Conservation (phyloP, 2,888 invertebrate species). For the Amorpha juglandis region DNA sequence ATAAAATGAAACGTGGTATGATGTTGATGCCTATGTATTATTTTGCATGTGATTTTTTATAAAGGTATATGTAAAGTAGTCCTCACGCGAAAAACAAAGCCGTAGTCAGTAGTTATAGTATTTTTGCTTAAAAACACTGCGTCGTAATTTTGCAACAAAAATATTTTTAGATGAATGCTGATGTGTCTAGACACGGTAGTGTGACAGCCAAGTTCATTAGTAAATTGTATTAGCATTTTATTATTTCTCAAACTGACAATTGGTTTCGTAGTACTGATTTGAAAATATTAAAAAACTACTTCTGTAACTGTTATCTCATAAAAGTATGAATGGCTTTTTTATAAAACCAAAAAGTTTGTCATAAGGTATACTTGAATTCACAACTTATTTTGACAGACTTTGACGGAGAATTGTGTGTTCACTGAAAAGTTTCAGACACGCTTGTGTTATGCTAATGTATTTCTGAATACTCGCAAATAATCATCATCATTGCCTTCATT, state of each 20-base stretch:
- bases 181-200: no score
- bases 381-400: constrained; percentile 12
- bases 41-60: constrained; percentile 5
- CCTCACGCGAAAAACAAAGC: background rate
- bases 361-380: background rate
- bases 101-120: background rate
- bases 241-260: no score
- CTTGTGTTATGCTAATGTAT: constrained; percentile 45
- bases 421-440: constrained; percentile 39
- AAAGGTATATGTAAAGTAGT: background rate
- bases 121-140: no score
- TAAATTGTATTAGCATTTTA: no score
- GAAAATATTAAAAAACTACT: background rate
- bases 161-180: no score
- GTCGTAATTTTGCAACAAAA: no score
- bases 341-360: constrained; percentile 11
- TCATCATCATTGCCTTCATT: constrained; percentile 6
- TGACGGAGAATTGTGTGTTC: constrained; percentile 30
- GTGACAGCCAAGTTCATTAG: no score
- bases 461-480: constrained; percentile 22
- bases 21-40: constrained; percentile 25
- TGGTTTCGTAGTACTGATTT: no score
- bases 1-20: constrained; percentile 39
- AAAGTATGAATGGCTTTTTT: background rate
- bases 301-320: constrained; percentile 20